Conservation (phyloP, 2,113 vertebrate species). For the Balaeniceps rex region DNA sequence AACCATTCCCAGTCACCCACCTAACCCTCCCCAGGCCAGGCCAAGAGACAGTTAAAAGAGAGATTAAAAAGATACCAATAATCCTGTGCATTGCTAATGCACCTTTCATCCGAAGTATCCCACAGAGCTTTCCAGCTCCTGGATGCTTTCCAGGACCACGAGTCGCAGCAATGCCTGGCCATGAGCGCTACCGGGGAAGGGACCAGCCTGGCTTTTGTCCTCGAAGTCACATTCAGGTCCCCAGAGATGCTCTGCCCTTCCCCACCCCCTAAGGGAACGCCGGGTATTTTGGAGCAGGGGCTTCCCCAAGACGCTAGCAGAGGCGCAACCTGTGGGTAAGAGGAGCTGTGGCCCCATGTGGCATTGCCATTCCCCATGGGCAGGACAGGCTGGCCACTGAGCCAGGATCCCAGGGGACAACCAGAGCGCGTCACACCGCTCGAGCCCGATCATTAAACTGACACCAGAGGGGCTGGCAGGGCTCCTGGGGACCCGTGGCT, state of each 20-base stretch:
- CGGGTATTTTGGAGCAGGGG: accelerated
- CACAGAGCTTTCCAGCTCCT: not conserved
- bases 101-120: not conserved
- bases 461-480: accelerated
- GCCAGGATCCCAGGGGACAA: not conserved
- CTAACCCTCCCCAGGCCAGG: not conserved
- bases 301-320: not conserved
- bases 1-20: not conserved
- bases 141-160: not conserved
- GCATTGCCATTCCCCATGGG: not conserved
- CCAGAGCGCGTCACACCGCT: not conserved
- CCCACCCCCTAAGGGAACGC: not conserved
- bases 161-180: not conserved
- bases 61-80: conserved; percentile 18
- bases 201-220: not conserved
- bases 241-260: not conserved
- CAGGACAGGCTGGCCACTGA: not conserved
- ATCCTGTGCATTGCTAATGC: not conserved
- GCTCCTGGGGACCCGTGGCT: not conserved
- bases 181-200: not conserved
- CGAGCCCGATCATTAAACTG: too few relatives aligned
- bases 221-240: not conserved
- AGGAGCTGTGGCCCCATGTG: not conserved
- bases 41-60: not conserved
- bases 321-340: not conserved